Evolutionary conservation across 1,140 invertebrate species (phyloP).

Genomic region (Drosophila prosaltans): DNA sequence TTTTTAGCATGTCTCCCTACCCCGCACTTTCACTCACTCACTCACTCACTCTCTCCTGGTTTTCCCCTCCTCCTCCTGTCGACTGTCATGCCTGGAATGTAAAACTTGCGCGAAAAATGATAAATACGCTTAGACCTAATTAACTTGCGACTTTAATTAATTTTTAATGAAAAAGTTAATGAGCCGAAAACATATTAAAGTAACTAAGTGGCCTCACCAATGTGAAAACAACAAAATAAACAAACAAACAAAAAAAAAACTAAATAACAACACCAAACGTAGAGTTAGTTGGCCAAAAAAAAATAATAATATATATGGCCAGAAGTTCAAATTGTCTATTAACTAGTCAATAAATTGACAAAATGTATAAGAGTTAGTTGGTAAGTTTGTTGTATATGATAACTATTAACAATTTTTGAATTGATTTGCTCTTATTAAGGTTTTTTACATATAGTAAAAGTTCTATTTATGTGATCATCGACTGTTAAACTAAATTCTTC

Average conservation of each 20-base stretch:
- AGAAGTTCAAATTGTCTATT: background rate
- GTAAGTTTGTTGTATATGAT: too few species aligned
- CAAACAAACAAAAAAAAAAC: slow-evolving; percentile 8
- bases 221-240: background rate
- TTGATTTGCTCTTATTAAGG: too few species aligned
- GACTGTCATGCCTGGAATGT: slow-evolving; percentile 59
- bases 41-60: background rate
- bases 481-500: too few species aligned
- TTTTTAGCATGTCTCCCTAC: slow-evolving; percentile 64
- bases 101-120: slow-evolving; percentile 76
- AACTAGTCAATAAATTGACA: too few species aligned
- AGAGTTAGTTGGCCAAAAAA: background rate
- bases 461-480: too few species aligned
- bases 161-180: slow-evolving; percentile 82
- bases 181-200: slow-evolving; percentile 74
- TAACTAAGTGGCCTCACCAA: slow-evolving; percentile 50
- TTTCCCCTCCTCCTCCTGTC: background rate
- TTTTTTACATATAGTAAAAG: too few species aligned
- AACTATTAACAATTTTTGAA: too few species aligned
- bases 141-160: slow-evolving; percentile 81
- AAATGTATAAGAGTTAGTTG: too few species aligned
- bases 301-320: background rate
- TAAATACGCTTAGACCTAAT: slow-evolving; percentile 82
- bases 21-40: background rate
- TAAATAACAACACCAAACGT: slow-evolving; percentile 14